Evolutionary conservation across 2,113 vertebrate species (phyloP), one percentile per base, ranked within the genome.

Genomic region (Pterophyllum scalare): DNA sequence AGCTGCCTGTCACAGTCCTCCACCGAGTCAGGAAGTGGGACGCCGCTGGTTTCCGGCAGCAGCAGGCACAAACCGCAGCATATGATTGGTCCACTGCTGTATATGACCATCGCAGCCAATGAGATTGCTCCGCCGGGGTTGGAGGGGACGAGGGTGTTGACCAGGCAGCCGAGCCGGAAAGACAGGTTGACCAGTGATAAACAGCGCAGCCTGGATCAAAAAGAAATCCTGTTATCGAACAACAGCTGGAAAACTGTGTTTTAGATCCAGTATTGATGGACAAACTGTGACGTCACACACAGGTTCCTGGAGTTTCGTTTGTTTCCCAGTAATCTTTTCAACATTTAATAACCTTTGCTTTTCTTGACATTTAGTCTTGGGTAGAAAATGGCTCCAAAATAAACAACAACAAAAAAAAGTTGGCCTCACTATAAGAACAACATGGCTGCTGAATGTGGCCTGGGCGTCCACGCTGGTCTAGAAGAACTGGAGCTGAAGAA

Each of bases 11-110:
- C 52, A 22, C 95, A 96, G 91, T 96, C 95, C 49, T 91, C 85
- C 57, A 95, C 46, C 0, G 94, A 90, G 43, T 96, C 95, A 0
- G 95, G 95, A 5, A 96, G 94, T 0, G 91, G 88, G 13, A 77
- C 17, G 24, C 92, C 86, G 5, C 94, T 94, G 49, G 95, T 96
- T 86, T 96, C 95, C 0, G 95, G 95, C 20, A 96, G 92, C 75
- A 96, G 59, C 59, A 93, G 86, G 35, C 94, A 94, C 43, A 96
- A 82, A 1, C 67, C 86, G 26, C 92, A 92, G 33, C 95, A 94
- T 2, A 95, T 1, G 49, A 96, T 93, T 3, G 95, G 95, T 3
- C 94, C 95, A 17, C 93, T 88, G 88, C 94, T 94, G 87, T 95
- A 96, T 57, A 92, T 75, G 0, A 93, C 58, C 95, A 96, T 95